Conservation (phyloP, 2,797 vertebrate genomes). For the Pangasius djambal region DNA sequence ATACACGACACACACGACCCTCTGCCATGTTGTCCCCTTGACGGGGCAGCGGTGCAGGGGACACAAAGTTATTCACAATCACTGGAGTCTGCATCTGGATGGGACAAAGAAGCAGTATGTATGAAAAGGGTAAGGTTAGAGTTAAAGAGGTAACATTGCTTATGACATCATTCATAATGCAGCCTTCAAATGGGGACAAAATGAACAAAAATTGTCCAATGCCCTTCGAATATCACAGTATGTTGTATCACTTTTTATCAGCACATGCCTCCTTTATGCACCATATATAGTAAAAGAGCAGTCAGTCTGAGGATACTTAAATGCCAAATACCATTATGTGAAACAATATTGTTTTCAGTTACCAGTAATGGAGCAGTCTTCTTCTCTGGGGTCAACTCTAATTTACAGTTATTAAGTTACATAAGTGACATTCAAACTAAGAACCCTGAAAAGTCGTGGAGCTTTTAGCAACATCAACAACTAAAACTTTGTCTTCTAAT, state of each 20-base stretch:
- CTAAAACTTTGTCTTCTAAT: neutral
- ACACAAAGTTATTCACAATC: constrained; percentile 73
- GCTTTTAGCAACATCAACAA: neutral
- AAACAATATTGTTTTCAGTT: neutral
- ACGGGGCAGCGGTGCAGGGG: constrained; percentile 74
- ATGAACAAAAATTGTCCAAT: neutral
- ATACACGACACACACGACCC: constrained; percentile 78
- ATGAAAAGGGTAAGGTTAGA: neutral
- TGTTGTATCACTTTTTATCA: neutral
- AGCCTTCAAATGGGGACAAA: neutral
- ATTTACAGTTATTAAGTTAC: constrained; percentile 22
- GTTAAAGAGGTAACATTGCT: neutral
- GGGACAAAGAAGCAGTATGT: neutral
- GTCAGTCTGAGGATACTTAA: neutral
- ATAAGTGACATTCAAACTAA: constrained; percentile 25
- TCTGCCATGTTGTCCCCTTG: constrained; percentile 63
- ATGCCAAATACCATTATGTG: constrained; percentile 17
- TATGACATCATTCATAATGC: neutral
- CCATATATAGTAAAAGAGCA: neutral
- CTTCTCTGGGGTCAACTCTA: neutral
- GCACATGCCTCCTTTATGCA: neutral
- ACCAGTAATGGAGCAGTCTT: constrained; percentile 12
- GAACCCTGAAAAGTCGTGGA: neutral
- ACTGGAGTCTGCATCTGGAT: constrained; percentile 75
- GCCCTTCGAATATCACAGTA: neutral